Conservation (phyloP, 2,888 invertebrate genomes). For the Mesochorus sp. region DNA sequence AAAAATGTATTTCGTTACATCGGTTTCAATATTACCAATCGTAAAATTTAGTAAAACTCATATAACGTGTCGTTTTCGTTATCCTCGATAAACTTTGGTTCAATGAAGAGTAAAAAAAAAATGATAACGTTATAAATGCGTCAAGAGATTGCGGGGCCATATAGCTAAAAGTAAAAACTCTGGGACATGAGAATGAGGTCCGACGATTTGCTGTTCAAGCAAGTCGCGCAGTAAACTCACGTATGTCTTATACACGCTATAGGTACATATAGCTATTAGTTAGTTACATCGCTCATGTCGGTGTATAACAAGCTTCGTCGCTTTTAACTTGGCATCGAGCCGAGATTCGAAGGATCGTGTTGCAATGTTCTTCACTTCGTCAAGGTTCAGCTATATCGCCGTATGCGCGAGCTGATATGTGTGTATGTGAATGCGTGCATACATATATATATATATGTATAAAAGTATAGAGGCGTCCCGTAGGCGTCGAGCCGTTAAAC, state of each 20-base stretch:
- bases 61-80: no score
- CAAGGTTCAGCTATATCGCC: conserved; percentile 73
- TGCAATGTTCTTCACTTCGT: conserved; percentile 79
- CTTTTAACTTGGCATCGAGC: conserved; percentile 77
- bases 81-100: no score
- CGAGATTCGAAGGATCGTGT: conserved; percentile 81
- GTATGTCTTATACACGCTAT: background rate
- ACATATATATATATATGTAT: no score
- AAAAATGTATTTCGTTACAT: no score
- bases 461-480: conserved; percentile 81
- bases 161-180: no score
- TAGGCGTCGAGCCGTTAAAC: conserved; percentile 81
- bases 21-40: no score
- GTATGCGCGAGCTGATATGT: conserved; percentile 65
- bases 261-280: conserved; percentile 42
- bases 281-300: conserved; percentile 54
- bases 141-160: no score
- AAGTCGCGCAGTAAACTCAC: conserved; percentile 10
- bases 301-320: conserved; percentile 61
- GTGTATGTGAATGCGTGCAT: background rate
- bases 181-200: conserved; percentile 28
- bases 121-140: no score
- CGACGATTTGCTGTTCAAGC: conserved; percentile 18
- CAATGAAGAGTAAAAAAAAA: no score
- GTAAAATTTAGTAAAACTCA: no score